A percentile compares a stretch with the other conserved stretches of the same genome.
Conservation (phyloP, 2,113 vertebrate species). For the Gobio gobio region DNA sequence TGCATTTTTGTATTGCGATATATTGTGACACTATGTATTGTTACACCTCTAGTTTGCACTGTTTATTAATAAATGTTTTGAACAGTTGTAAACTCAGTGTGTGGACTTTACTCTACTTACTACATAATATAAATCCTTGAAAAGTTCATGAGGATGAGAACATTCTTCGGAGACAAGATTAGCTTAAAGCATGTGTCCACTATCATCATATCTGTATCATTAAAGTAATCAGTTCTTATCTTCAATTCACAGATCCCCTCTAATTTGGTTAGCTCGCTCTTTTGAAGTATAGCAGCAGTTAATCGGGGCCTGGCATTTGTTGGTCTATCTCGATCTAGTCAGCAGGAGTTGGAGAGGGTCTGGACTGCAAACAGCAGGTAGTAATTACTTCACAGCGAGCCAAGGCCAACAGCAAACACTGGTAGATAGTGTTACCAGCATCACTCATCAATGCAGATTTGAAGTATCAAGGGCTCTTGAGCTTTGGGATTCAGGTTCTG, state of each 20-base stretch:
- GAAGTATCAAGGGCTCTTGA: slow-evolving; percentile 31
- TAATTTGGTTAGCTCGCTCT: slow-evolving; percentile 22
- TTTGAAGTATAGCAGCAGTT: slow-evolving; percentile 10
- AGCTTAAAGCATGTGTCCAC: not conserved
- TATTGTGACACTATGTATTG: no score
- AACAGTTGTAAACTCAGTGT: no score
- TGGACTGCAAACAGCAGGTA: slow-evolving; percentile 56
- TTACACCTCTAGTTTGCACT: no score
- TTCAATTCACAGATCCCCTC: slow-evolving; percentile 30
- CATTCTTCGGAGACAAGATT: not conserved
- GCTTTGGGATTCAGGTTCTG: slow-evolving; percentile 40
- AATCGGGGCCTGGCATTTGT: slow-evolving; percentile 17
- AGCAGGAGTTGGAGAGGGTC: slow-evolving; percentile 37
- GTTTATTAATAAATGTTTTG: no score
- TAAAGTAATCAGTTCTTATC: slow-evolving; percentile 22
- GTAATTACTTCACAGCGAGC: slow-evolving; percentile 61
- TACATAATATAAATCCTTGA: not conserved
- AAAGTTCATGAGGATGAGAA: not conserved
- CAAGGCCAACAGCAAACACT: slow-evolving; percentile 53
- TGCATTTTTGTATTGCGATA: no score
- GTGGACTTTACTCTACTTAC: no score
- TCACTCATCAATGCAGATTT: slow-evolving; percentile 53
- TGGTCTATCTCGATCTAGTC: slow-evolving; percentile 38
- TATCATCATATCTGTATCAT: slow-evolving; percentile 23
- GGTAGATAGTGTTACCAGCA: slow-evolving; percentile 53